These are phyloP conservation scores for Cyclargus thomasi DNA, from an alignment of 1,140 invertebrate species.

Conservation along the genomic window DNA sequence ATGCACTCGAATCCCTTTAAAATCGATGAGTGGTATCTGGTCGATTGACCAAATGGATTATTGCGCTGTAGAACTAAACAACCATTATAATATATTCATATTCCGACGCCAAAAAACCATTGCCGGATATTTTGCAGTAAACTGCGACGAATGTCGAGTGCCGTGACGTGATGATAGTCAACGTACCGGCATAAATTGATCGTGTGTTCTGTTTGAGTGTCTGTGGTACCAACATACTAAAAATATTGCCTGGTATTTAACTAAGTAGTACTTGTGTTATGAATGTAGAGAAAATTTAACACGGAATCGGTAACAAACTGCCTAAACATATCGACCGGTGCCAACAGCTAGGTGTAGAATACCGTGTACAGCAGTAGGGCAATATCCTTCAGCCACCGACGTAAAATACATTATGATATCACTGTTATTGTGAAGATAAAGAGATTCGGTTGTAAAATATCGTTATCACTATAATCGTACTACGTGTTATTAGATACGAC, in stretches of 20 bases:
- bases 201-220: no score
- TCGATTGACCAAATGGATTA: no score
- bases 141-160: no score
- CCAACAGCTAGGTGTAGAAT: neutral
- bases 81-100: no score
- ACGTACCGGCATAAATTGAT: no score
- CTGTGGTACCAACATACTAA: neutral
- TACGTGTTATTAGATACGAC: no score
- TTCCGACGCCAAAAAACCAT: no score
- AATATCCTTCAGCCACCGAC: neutral
- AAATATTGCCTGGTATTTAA: neutral
- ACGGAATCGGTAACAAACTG: constrained; percentile 42
- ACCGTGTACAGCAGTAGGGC: neutral
- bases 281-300: neutral
- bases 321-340: constrained; percentile 65
- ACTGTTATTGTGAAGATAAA: neutral
- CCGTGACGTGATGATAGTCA: no score
- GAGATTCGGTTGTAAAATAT: constrained; percentile 10
- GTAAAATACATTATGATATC: constrained; percentile 5
- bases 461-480: neutral
- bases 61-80: no score
- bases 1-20: neutral
- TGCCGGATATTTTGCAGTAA: no score
- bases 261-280: neutral
- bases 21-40: neutral